Conservation (phyloP, 2,888 invertebrate species). For the Hirtodrosophila cameraria region DNA sequence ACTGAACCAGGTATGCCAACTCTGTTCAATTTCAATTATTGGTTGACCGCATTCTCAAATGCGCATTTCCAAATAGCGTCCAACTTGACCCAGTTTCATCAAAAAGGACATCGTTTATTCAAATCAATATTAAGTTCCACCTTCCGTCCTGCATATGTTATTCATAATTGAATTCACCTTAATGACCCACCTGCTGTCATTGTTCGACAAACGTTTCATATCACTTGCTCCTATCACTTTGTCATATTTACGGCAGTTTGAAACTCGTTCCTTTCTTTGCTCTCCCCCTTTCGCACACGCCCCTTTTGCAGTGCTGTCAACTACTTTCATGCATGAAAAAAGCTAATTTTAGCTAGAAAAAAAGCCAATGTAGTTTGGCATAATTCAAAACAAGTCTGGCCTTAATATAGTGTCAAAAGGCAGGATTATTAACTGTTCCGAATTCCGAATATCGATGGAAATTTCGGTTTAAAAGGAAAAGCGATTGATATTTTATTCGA, state of each 20-base stretch:
- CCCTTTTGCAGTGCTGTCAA: neutral
- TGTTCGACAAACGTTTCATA: neutral
- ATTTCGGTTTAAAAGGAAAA: no score
- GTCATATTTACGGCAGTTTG: slow-evolving; percentile 14
- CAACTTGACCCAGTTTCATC: slow-evolving; percentile 40
- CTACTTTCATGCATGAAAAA: no score
- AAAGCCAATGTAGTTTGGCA: no score
- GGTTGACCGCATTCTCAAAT: slow-evolving; percentile 11
- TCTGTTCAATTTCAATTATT: slow-evolving; percentile 7
- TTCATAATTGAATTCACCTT: slow-evolving; percentile 4
- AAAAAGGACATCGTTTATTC: slow-evolving; percentile 31
- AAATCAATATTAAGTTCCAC: slow-evolving; percentile 51
- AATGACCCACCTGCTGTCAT: slow-evolving; percentile 22
- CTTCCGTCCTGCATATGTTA: slow-evolving; percentile 25
- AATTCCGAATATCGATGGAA: no score
- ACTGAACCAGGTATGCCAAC: no score
- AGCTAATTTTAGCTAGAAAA: no score
- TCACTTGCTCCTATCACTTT: slow-evolving; percentile 14
- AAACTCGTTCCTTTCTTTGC: slow-evolving; percentile 10
- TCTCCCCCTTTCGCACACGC: neutral
- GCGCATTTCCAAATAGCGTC: slow-evolving; percentile 8
- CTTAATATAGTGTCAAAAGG: no score
- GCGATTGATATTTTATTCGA: no score
- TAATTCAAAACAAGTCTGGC: no score
- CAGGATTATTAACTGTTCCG: no score